Evolutionary conservation across 2,113 vertebrate species (phyloP).

Genomic region (Oncorhynchus masou): DNA sequence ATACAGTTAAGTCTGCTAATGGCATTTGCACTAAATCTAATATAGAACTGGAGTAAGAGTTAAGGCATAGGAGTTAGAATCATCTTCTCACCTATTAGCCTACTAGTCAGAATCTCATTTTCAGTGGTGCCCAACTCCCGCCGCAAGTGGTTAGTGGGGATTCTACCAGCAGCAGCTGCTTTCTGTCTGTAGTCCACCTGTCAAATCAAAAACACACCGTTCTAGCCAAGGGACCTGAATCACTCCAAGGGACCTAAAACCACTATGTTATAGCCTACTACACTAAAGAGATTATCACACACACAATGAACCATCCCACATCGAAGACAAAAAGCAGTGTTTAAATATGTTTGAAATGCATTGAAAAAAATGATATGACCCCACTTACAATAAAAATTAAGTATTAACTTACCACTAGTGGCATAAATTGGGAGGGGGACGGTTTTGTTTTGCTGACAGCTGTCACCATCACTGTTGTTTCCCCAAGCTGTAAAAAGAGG

Average conservation of each 20-base stretch:
- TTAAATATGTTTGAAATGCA: neutral
- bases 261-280: no score
- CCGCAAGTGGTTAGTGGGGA: conserved; percentile 93
- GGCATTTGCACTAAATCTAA: no score
- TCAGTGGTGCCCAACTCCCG: conserved; percentile 90
- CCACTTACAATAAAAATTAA: neutral
- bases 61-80: neutral
- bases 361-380: neutral
- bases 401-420: conserved; percentile 85
- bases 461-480: conserved; percentile 95
- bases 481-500: conserved; percentile 78
- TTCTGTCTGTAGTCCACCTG: conserved; percentile 98
- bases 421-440: conserved; percentile 89
- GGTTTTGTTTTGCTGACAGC: conserved; percentile 95
- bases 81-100: conserved; percentile 85
- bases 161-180: conserved; percentile 94
- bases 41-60: no score
- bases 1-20: neutral
- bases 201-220: conserved; percentile 22
- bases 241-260: neutral
- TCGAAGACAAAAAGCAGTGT: neutral
- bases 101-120: conserved; percentile 93
- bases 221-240: neutral
- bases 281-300: no score
- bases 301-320: no score